Evolutionary conservation across 37 sponge, comb jelly and placozoan genomes (phyloP).

Genomic region (Chondrilla cf. caribensis): DNA sequence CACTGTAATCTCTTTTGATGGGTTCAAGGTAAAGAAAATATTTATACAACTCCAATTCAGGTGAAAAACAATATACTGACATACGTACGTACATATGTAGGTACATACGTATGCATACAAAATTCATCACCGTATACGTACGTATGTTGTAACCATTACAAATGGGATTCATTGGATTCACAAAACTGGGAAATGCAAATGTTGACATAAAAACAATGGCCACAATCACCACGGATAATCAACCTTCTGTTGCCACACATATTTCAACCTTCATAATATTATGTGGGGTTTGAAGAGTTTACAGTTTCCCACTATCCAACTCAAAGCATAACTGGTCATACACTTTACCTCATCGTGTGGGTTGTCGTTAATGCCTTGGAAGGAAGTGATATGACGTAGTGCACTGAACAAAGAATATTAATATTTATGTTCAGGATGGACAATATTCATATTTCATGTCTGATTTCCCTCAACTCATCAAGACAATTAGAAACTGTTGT

Average conservation of each 20-base stretch:
- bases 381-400: too few relatives aligned
- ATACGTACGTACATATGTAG: too few relatives aligned
- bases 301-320: slow-evolving; percentile 13
- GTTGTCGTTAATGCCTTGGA: too few relatives aligned
- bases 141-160: too few relatives aligned
- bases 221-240: not conserved
- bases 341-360: not conserved
- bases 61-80: too few relatives aligned
- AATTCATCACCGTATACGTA: too few relatives aligned
- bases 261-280: slow-evolving; percentile 10
- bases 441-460: too few relatives aligned
- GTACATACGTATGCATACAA: too few relatives aligned
- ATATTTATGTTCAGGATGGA: too few relatives aligned
- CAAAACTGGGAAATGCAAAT: slow-evolving; percentile 8
- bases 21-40: slow-evolving; percentile 11
- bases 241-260: not conserved
- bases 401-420: too few relatives aligned
- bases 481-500: too few relatives aligned
- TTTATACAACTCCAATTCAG: not conserved
- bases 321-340: not conserved
- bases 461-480: too few relatives aligned
- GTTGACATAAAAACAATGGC: not conserved
- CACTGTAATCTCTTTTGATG: not conserved
- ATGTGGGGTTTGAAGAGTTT: not conserved
- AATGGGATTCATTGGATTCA: slow-evolving; percentile 17